A percentile compares a stretch with the other conserved stretches of the same genome.
Conservation (phyloP, 2,888 invertebrate genomes). For the Myopa tessellatipennis region DNA sequence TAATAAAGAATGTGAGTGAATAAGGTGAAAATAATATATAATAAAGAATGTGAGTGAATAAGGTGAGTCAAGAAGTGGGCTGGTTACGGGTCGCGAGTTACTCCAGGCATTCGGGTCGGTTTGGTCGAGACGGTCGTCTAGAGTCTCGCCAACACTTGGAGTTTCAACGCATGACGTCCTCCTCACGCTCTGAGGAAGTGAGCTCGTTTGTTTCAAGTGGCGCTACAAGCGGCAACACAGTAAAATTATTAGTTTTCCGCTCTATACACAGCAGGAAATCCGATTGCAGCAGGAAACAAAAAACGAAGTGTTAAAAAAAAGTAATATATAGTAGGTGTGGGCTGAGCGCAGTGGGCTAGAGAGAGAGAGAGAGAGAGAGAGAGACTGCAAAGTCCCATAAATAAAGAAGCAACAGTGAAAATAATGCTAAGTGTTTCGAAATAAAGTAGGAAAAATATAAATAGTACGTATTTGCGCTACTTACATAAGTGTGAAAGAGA, state of each 20-base stretch:
- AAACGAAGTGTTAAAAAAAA: not conserved
- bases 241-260: constrained; percentile 9
- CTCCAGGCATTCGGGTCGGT: not conserved
- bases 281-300: not conserved
- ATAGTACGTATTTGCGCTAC: not conserved
- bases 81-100: not conserved
- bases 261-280: not conserved
- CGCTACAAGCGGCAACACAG: constrained; percentile 7
- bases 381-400: not conserved
- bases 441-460: not conserved
- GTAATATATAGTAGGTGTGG: not conserved
- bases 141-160: not conserved
- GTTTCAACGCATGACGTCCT: not conserved
- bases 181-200: constrained; percentile 7
- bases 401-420: constrained; percentile 18
- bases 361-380: not conserved
- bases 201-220: constrained; percentile 33
- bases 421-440: constrained; percentile 18
- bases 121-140: not conserved
- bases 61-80: not conserved
- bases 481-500: too few species aligned
- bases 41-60: not conserved
- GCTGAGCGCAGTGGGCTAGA: not conserved
- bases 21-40: not conserved
- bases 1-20: not conserved